Evolutionary conservation across 2,888 invertebrate species (phyloP), one percentile per base, ranked within the genome.

Genomic region (Apamea epomidion): DNA sequence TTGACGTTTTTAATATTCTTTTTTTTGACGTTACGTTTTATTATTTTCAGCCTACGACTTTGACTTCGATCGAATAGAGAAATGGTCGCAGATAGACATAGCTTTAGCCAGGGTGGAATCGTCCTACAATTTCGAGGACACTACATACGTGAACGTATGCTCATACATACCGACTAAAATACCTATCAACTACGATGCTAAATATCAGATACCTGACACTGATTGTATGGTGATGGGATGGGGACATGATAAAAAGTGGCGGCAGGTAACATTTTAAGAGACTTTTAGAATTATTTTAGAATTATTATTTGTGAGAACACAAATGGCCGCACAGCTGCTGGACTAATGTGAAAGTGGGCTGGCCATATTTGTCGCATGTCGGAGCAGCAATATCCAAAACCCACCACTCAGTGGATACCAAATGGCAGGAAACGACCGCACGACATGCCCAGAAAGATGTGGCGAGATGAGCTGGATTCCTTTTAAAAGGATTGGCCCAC

Each of bases 191-290:
- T 58, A 5, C 37, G 69, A 81, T 58, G 1, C 18, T 8, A 76
- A 76, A 69, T 82, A 81, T 62, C 45, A 82, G 12, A 0, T 0
- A 4, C 54, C 62, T 64, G 62, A 64, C 2, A 76, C 62, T 10
- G 81, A 81, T 48, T 81, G 81, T 14, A 76, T 81, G 62, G 82
- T 69, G 10, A 29, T 81, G 81, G 81, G 81, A 2, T 81, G 81
- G 81, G 81, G 81, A 25, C 82, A 82, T 48, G 18, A 29, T 0
- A 64, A 29, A 29, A 76, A 62, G 14, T 82, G 62, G 68, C 75
- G 80, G 16, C n/a, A 69, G 75, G 80, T 81, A 79, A 78, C 2
- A 68, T 67, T 45, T 58, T 67, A 37, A 64, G 0, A 54, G 32
- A 51, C 25, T 6, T n/a, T n/a, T 21, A 29, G 1, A 21, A 70